Evolutionary conservation across 2,888 invertebrate genomes (phyloP), one percentile per base, ranked within the genome.

Genomic region (Machimus rusticus): DNA sequence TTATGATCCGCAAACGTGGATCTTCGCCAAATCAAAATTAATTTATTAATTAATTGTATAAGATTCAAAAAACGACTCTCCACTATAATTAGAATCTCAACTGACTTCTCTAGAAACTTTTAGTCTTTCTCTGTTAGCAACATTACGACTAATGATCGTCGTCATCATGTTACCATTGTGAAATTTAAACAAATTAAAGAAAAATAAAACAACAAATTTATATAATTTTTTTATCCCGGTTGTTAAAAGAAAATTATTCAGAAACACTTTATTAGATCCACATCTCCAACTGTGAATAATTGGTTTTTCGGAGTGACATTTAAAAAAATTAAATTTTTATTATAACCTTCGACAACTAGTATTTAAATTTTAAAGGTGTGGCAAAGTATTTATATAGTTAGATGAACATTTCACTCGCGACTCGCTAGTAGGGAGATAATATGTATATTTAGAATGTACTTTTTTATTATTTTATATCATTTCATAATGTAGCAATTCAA

Each of bases 1-100:
- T 93, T 88, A 90, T 92, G 37, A 85, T 90, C 14, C 90, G 92
- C n/a, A 93, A 93, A 89, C 90, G 91, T 14, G 90, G 90, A 34
- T 89, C 90, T 34, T 90, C 92, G 16, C 92, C 92, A 16, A 91
- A 90, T 84, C 88, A 89, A 88, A 91, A 90, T 66, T 66, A 66
- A 66, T 23, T 23, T 28, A 19, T 57, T 57, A 28, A 12, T 2
- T 23, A 23, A 12, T n/a, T 12, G 23, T 16, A 12, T 8, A 23
- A 3, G 23, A 57, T 23, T 57, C 23, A 12, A 19, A 57, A 28
- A 23, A 19, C 8, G 9, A n/a, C n/a, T n/a, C n/a, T 19, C 19
- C 16, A 55, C 4, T 19, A 76, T n/a, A n/a, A n/a, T 76, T 23
- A 76, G 19, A 76, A 31, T 76, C 9, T 37, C 76, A 31, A 28